Percentiles rank a stretch among this genome's conserved stretches.
These are phyloP conservation scores for Parazoanthus darwini DNA, from an alignment of 92 coral and sea anemone species.

Conservation along the genomic window DNA sequence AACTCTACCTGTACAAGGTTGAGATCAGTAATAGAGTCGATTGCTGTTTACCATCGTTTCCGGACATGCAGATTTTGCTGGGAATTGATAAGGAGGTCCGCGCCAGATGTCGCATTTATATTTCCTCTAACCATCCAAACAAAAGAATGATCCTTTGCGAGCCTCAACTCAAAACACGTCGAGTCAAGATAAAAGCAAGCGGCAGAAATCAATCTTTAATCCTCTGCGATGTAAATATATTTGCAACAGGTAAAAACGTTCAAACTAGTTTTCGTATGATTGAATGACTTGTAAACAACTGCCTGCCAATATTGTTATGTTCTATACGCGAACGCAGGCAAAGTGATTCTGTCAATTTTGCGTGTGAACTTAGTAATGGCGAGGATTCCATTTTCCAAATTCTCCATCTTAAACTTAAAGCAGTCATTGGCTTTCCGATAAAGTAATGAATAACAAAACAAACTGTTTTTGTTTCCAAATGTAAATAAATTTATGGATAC, in stretches of 20 bases:
- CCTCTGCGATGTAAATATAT: constrained; percentile 18
- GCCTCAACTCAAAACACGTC: constrained; percentile 16
- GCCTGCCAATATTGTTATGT: too few species aligned
- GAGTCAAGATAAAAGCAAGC: neutral
- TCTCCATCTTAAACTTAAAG: too few species aligned
- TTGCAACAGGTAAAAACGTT: constrained; percentile 24
- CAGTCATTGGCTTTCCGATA: too few species aligned
- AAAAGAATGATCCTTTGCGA: constrained; percentile 16
- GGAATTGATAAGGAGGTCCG: neutral
- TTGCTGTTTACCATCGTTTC: neutral
- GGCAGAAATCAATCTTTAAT: constrained; percentile 12
- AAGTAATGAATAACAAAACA: too few species aligned
- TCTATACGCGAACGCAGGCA: too few species aligned
- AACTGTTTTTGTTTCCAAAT: too few species aligned
- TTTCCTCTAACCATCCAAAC: neutral
- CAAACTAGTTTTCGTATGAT: too few species aligned
- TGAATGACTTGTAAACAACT: too few species aligned
- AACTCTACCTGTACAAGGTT: constrained; percentile 13
- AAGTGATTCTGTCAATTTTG: too few species aligned
- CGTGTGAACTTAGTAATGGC: too few species aligned
- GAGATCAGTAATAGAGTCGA: constrained; percentile 22
- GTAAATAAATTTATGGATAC: too few species aligned
- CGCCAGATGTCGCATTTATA: constrained; percentile 16
- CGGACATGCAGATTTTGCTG: neutral
- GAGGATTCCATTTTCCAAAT: too few species aligned